These are phyloP conservation scores for Dioctria rufipes DNA, from an alignment of 2,888 invertebrate genomes.

Conservation along the genomic window DNA sequence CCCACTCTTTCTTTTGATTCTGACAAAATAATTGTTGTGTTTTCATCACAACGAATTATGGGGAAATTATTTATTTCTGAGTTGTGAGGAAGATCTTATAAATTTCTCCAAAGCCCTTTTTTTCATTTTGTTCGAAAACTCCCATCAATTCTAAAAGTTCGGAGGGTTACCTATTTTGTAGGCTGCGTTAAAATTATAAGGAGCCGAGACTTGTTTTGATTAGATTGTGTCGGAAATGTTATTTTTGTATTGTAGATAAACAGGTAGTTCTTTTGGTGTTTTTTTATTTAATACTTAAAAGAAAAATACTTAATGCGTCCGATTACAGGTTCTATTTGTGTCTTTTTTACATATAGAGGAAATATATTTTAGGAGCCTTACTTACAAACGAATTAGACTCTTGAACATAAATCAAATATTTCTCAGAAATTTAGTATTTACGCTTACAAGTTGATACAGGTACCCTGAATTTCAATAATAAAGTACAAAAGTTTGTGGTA, in stretches of 20 bases:
- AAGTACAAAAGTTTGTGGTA: too few species aligned
- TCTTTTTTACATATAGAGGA: too few species aligned
- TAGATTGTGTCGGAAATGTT: neutral
- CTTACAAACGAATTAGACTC: too few species aligned
- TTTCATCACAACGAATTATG: conserved; percentile 48
- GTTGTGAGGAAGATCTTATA: conserved; percentile 32
- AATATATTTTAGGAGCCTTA: too few species aligned
- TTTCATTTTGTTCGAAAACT: conserved; percentile 7
- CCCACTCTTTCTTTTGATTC: conserved; percentile 1
- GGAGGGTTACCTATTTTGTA: conserved; percentile 15
- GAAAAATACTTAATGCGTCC: neutral
- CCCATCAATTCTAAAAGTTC: neutral
- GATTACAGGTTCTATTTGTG: neutral
- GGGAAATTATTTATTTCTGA: conserved; percentile 44
- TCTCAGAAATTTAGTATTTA: too few species aligned
- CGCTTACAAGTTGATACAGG: too few species aligned
- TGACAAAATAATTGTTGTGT: conserved; percentile 42
- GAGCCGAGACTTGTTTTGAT: conserved; percentile 32
- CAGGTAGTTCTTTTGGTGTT: neutral
- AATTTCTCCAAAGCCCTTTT: conserved; percentile 20
- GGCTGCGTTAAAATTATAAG: conserved; percentile 1
- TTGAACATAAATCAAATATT: too few species aligned
- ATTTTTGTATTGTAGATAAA: neutral
- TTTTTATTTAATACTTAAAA: neutral
- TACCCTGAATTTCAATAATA: too few species aligned